Base-by-base conservation (phyloP, 2,797 vertebrate species). In the Lagocephalus sceleratus region DNA sequence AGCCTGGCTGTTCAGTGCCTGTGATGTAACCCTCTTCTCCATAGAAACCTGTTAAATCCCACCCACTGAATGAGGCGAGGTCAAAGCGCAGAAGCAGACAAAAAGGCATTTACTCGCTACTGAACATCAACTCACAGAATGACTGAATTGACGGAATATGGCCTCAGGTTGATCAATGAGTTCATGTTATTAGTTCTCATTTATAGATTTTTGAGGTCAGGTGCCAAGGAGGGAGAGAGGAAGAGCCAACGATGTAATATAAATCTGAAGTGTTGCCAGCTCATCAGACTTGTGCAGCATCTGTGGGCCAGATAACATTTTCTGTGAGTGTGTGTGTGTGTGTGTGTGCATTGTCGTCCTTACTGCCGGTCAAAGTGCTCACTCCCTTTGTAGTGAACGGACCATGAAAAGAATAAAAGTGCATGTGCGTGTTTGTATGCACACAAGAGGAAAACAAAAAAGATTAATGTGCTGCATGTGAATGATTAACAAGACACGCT, bases 301-400 rank as follows among this genome's bases (percentile, higher is more conserved):
- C 66, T 76, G 68, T 58, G 64, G 66, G 74, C 75, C 74, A 71
- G 76, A 64, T 75, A 70, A 56, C 48, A 66, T 59, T 60, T 40
- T 14, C 5, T 68, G 47, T 49, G 41, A 43, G 54, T 41, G 49
- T 56, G 47, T 44, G 41, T 54, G 46, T 21, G 14, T 50, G 39
- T 35, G 16, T 50, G 26, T 57, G 10, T 62, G 60, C 17, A 75
- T 66, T 79, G 32, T 20, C 17, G 10, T 8, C 42, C 19, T 12
- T 11, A 4, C 3, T 20, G 19, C 20, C 10, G 32, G 32, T 35
- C 12, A 14, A 35, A 35, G 32, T 12, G 3, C 32, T 35, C 3
- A 12, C 48, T 64, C 45, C 16, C 29, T 55, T 64, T 48, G 55
- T 35, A 15, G 51, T 41, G 16, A 47, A 54, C 50, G 19, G 69